Conservation (phyloP, 2,888 invertebrate species). For the Crioceris asparagi region DNA sequence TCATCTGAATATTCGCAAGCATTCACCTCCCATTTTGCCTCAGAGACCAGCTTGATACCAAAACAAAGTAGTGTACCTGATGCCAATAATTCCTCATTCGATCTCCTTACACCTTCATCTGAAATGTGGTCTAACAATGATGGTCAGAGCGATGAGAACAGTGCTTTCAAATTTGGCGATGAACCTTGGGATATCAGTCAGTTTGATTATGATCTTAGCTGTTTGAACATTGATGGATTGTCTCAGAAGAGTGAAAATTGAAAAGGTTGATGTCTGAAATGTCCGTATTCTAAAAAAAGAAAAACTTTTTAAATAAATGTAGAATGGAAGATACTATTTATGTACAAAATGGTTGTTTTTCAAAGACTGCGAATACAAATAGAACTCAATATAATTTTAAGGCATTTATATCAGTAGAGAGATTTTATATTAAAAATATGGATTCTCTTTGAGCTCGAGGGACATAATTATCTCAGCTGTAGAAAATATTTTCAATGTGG, state of each 20-base stretch:
- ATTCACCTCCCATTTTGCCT: slow-evolving; percentile 33
- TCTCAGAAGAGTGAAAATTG: slow-evolving; percentile 22
- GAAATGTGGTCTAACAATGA: slow-evolving; percentile 31
- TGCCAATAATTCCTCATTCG: slow-evolving; percentile 44
- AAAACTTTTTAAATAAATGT: too few species aligned
- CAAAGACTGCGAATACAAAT: too few species aligned
- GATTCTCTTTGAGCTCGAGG: too few species aligned
- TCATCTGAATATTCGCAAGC: slow-evolving; percentile 31
- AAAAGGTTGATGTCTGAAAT: too few species aligned
- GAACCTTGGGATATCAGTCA: slow-evolving; percentile 35
- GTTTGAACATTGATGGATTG: slow-evolving; percentile 28
- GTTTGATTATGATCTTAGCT: slow-evolving; percentile 35
- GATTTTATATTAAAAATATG: too few species aligned
- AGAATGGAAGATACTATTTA: too few species aligned
- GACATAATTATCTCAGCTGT: too few species aligned
- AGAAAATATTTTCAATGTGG: too few species aligned
- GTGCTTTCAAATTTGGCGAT: slow-evolving; percentile 33
- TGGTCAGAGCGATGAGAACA: slow-evolving; percentile 28
- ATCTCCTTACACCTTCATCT: slow-evolving; percentile 48
- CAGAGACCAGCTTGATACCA: slow-evolving; percentile 29
- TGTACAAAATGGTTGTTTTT: too few species aligned
- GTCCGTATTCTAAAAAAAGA: too few species aligned
- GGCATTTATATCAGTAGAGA: too few species aligned
- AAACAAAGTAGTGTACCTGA: slow-evolving; percentile 21
- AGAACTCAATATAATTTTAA: too few species aligned